phyloP scores from a whole-genome alignment of 2,113 vertebrate species.

The Triplophysa siluroides region DNA sequence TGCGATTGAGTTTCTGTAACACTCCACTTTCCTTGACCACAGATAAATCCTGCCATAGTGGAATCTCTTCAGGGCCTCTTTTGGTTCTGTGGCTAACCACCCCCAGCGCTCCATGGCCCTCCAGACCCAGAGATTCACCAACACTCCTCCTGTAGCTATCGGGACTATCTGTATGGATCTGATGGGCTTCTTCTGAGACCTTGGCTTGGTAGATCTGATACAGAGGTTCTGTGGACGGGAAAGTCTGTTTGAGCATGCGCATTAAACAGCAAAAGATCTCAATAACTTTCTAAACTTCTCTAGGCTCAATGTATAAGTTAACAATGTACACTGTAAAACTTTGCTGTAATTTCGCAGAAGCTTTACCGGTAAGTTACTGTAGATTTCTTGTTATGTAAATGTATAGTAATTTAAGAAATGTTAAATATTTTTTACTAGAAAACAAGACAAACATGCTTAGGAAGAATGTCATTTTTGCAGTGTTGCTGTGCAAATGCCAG shows the following conservation, averaged over 20 bases:
- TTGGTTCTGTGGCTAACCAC: slow-evolving; percentile 10
- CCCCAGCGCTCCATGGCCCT: slow-evolving; percentile 30
- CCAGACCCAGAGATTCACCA: slow-evolving; percentile 48
- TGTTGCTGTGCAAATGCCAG: no score
- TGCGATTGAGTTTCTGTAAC: slow-evolving; percentile 67
- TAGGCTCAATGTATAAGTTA: background rate
- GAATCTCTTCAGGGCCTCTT: slow-evolving; percentile 57
- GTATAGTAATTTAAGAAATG: no score
- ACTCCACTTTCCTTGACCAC: slow-evolving; percentile 73
- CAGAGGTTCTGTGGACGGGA: slow-evolving; percentile 67
- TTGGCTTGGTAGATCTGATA: slow-evolving; percentile 76
- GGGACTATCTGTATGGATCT: slow-evolving; percentile 51
- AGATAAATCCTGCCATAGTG: slow-evolving; percentile 76
- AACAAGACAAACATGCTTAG: no score
- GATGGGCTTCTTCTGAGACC: slow-evolving; percentile 71
- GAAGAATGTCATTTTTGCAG: no score
- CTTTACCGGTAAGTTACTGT: no score
- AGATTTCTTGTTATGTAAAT: no score
- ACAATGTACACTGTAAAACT: no score
- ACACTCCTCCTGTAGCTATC: slow-evolving; percentile 57
- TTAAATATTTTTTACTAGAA: no score
- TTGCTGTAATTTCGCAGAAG: no score
- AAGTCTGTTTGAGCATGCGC: background rate
- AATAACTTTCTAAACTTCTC: background rate
- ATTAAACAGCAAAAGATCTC: background rate